Evolutionary conservation across 2,888 invertebrate genomes (phyloP), one percentile per base, ranked within the genome.

Genomic region (Leucophenga maculata): DNA sequence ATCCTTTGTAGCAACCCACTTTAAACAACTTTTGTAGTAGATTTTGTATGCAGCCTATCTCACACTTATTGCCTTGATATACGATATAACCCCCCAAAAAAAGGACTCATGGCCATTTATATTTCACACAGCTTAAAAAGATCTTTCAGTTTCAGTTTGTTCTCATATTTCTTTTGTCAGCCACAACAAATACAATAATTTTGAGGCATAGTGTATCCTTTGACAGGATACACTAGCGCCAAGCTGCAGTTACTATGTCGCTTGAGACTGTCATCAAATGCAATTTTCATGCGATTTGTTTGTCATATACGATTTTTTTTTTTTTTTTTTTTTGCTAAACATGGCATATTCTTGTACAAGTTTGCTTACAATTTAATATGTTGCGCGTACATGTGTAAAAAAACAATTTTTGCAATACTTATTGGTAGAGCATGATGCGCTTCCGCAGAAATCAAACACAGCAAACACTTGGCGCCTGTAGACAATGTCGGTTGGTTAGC

Each of bases 311-410:
- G 68, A 66, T 60, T 55, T 14, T 69, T 20, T 54, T 65, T 57
- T 67, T n/a, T 65, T 48, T 32, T 54, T n/a, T 65, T 13, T 52
- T 11, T 31, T 26, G 16, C 54, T 16, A 16, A 39, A 39, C 32
- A 16, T 20, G 18, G 44, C 52, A 6, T 52, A 50, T 11, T 1
- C 13, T 52, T n/a, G 32, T 18, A 11, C n/a, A 65, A 16, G n/a
- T 18, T 55, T 69, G 78, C 79, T 78, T 79, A 79, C 79, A 78
- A 79, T 79, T 78, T 78, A 77, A 78, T 78, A 77, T 79, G 79
- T 77, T 79, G 77, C 74, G 79, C 78, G 79, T 78, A 78, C 79
- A 77, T 79, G 78, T 78, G 78, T 76, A 76, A 78, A 79, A 78
- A 78, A 79, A n/a, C 78, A 79, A 79, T 78, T 78, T 78, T 78